A percentile compares a stretch with the other conserved stretches of the same genome.
phyloP scores from a whole-genome alignment of 35 echinoderm and acorn worm genomes.

The Ptychodera flava region DNA sequence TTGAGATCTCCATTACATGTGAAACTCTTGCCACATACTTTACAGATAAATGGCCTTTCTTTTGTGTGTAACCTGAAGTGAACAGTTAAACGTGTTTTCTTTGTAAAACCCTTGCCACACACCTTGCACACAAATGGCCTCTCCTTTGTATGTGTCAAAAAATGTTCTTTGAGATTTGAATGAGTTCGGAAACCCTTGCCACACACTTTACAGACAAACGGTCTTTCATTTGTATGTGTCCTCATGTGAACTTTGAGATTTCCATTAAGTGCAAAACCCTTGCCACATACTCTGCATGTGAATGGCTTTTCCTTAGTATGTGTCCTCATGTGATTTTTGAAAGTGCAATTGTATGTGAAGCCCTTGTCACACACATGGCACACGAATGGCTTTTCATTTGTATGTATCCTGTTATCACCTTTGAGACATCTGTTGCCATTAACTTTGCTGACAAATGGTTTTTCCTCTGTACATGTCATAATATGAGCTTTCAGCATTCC shows the following conservation, averaged over 20 bases:
- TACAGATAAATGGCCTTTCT: slow-evolving; percentile 30
- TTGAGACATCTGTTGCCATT: too few species aligned
- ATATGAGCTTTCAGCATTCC: background rate
- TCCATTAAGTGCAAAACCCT: too few species aligned
- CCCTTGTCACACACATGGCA: too few species aligned
- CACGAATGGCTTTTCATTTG: too few species aligned
- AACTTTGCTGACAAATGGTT: too few species aligned
- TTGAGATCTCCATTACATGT: slow-evolving; percentile 23
- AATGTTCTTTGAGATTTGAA: slow-evolving; percentile 9
- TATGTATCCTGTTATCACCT: too few species aligned
- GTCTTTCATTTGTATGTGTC: background rate
- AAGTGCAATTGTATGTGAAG: too few species aligned
- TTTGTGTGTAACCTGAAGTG: slow-evolving; percentile 20
- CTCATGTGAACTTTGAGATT: too few species aligned
- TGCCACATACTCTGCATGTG: too few species aligned
- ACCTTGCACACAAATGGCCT: slow-evolving; percentile 9
- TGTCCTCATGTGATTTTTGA: too few species aligned
- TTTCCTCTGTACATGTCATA: background rate
- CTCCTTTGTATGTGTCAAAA: background rate
- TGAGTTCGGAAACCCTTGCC: slow-evolving; percentile 3
- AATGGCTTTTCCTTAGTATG: too few species aligned
- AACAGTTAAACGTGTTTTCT: background rate
- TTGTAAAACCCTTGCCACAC: slow-evolving; percentile 4
- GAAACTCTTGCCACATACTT: slow-evolving; percentile 42
- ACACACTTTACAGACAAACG: slow-evolving; percentile 24